Percentiles rank a stretch among this genome's conserved stretches.
Evolutionary conservation across 2,113 vertebrate species (phyloP).

Genomic region (Stigmatopora argus): DNA sequence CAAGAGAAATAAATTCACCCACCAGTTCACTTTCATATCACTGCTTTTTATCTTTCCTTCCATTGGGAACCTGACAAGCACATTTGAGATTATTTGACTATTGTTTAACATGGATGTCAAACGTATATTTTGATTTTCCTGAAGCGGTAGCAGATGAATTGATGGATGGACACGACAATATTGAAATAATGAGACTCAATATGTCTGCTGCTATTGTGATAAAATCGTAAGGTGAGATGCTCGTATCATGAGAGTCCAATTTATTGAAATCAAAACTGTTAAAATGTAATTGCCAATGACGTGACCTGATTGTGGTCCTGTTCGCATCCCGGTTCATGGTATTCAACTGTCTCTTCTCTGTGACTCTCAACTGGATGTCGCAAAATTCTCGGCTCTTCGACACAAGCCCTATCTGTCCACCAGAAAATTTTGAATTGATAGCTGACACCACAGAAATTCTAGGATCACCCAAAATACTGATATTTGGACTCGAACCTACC

Average conservation of each 20-base stretch:
- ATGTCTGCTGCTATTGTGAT: too few relatives aligned
- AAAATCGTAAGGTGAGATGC: too few relatives aligned
- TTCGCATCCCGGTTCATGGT: slow-evolving; percentile 87
- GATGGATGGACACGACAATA: neutral
- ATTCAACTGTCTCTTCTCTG: slow-evolving; percentile 87
- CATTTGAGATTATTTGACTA: slow-evolving; percentile 1
- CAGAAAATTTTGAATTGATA: neutral
- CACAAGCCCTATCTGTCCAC: slow-evolving; percentile 79
- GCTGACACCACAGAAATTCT: neutral
- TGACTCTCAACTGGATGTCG: slow-evolving; percentile 85
- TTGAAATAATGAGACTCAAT: neutral
- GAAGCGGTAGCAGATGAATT: neutral
- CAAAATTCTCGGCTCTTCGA: slow-evolving; percentile 84
- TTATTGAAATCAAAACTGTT: neutral
- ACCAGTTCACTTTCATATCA: slow-evolving; percentile 99
- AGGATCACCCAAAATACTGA: neutral
- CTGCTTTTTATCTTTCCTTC: slow-evolving; percentile 92
- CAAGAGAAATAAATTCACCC: slow-evolving; percentile 31
- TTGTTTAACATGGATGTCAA: neutral
- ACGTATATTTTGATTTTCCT: neutral
- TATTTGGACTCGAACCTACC: slow-evolving; percentile 68
- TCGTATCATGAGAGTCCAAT: too few relatives aligned
- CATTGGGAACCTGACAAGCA: slow-evolving; percentile 82
- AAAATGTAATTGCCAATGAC: neutral
- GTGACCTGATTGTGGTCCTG: slow-evolving; percentile 84